Conservation (phyloP, 2,888 invertebrate genomes). For the Crioceris asparagi region DNA sequence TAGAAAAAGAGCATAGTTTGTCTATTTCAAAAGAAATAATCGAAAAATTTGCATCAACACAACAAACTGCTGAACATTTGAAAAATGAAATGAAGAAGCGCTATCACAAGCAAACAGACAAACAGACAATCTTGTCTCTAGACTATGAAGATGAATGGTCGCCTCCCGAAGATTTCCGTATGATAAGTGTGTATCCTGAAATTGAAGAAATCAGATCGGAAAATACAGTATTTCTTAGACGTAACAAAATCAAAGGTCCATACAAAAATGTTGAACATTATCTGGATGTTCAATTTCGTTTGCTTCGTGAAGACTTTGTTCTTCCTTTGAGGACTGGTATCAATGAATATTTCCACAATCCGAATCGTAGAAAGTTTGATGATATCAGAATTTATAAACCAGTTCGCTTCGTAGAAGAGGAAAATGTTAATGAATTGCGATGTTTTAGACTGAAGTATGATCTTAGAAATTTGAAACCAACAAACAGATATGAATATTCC, state of each 20-base stretch:
- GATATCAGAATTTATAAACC: slow-evolving; percentile 1
- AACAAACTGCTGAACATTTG: too few relatives aligned
- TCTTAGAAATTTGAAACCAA: slow-evolving; percentile 23
- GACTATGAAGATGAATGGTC: background rate
- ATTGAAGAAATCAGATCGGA: background rate
- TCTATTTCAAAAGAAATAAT: too few relatives aligned
- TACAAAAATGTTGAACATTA: background rate
- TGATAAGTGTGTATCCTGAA: background rate
- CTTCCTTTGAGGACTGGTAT: background rate
- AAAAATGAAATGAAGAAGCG: too few relatives aligned
- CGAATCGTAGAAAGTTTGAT: background rate
- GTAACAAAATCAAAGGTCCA: background rate
- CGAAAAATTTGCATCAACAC: too few relatives aligned
- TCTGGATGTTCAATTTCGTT: background rate
- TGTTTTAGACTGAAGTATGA: slow-evolving; percentile 19
- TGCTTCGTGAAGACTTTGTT: slow-evolving; percentile 1
- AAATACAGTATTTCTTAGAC: background rate
- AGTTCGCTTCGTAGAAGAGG: slow-evolving; percentile 16
- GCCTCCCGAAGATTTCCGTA: background rate
- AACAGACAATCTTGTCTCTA: background rate
- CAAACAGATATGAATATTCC: slow-evolving; percentile 39
- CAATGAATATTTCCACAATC: background rate
- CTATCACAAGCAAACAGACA: too few relatives aligned
- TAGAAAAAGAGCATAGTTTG: too few relatives aligned
- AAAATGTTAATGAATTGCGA: too few relatives aligned